Evolutionary conservation across 1,140 invertebrate genomes (phyloP).

Genomic region (Dolichoris vasculosae): DNA sequence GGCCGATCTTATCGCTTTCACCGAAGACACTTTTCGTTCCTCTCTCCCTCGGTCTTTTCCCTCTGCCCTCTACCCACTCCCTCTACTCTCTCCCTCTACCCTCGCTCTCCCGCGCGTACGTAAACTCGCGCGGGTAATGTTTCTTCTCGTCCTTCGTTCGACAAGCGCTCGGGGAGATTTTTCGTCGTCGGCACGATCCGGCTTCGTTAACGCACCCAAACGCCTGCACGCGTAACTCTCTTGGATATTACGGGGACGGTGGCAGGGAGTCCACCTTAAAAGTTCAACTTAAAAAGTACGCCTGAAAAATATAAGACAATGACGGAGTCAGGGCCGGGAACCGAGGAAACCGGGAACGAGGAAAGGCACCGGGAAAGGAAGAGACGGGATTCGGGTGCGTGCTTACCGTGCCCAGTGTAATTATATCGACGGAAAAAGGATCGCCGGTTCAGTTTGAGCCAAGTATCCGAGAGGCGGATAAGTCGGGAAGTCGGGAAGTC

Average conservation of each 20-base stretch:
- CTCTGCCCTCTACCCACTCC: background rate
- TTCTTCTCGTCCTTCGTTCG: background rate
- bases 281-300: no score
- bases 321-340: conserved; percentile 3
- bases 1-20: conserved; percentile 36
- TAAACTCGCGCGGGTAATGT: no score
- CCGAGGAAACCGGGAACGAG: background rate
- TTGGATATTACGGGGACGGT: background rate
- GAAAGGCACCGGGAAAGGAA: conserved; percentile 32
- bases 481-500: background rate
- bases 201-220: conserved; percentile 12
- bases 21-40: background rate
- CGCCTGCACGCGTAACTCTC: background rate
- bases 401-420: background rate
- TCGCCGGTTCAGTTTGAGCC: background rate
- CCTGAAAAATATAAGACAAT: conserved; percentile 45
- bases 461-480: background rate
- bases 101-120: background rate
- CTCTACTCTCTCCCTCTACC: background rate
- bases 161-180: background rate
- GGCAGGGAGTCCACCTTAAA: background rate
- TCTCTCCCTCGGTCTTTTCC: no score
- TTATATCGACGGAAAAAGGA: conserved; percentile 25
- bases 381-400: background rate
- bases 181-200: background rate